phyloP scores from a whole-genome alignment of 2,888 invertebrate genomes.

The Eupeodes latifasciatus region DNA sequence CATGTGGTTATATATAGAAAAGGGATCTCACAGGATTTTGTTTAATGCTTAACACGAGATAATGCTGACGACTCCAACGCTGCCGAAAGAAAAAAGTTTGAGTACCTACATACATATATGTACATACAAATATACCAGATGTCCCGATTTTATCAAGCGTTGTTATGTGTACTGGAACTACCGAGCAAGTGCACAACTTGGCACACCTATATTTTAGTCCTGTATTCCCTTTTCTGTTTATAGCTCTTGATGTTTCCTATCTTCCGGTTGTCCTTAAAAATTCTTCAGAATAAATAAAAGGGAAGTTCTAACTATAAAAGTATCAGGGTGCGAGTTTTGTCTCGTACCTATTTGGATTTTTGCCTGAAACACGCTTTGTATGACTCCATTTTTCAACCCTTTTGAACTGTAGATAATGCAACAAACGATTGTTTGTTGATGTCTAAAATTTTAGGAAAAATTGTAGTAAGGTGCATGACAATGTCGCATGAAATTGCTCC shows the following conservation, averaged over 20 bases:
- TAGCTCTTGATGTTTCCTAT: slow-evolving; percentile 53
- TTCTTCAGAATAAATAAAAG: slow-evolving; percentile 15
- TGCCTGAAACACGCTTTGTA: slow-evolving; percentile 62
- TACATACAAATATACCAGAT: slow-evolving; percentile 60
- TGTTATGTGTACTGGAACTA: slow-evolving; percentile 29
- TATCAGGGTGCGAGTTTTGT: background rate
- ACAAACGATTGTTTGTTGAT: slow-evolving; percentile 1
- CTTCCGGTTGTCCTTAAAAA: slow-evolving; percentile 59
- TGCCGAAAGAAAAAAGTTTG: background rate
- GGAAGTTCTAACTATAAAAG: background rate
- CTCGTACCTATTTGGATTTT: slow-evolving; percentile 48
- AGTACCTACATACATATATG: no score
- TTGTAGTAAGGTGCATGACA: background rate
- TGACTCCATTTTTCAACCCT: slow-evolving; percentile 66
- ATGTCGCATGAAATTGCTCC: background rate
- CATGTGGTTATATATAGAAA: background rate
- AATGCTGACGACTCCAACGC: background rate
- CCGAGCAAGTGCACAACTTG: slow-evolving; percentile 61
- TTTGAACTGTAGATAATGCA: slow-evolving; percentile 22
- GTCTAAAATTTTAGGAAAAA: background rate
- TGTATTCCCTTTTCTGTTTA: slow-evolving; percentile 6
- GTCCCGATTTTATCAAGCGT: slow-evolving; percentile 51
- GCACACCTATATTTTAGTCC: background rate
- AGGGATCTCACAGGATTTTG: slow-evolving; percentile 3
- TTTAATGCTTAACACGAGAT: slow-evolving; percentile 29